phyloP scores from a whole-genome alignment of 92 coral and sea anemone species.

The Paragorgia papillata region DNA sequence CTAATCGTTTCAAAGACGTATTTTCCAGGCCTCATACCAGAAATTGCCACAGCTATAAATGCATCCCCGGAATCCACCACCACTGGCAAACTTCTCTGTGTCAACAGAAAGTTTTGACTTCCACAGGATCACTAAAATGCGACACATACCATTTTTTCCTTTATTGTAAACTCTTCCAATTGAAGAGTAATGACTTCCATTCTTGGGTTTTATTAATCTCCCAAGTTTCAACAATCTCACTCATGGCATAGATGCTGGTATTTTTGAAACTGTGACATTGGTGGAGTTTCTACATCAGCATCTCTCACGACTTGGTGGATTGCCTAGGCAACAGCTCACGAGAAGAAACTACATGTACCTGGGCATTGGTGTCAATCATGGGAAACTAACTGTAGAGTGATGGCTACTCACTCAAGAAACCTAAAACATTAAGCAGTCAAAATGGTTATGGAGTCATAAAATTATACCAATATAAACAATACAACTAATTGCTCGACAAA shows the following conservation, averaged over 20 bases:
- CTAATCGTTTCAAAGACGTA: too few species aligned
- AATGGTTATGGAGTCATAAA: not conserved
- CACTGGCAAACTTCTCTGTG: too few species aligned
- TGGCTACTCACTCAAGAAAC: conserved; percentile 48
- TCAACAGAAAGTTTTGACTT: too few species aligned
- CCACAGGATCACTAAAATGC: too few species aligned
- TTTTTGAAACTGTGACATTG: not conserved
- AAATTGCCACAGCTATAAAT: too few species aligned
- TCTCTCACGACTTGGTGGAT: conserved; percentile 12
- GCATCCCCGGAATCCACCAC: too few species aligned
- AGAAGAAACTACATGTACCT: not conserved
- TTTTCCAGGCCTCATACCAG: too few species aligned
- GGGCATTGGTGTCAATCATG: not conserved
- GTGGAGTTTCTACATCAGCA: not conserved
- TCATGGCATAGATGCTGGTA: conserved; percentile 37
- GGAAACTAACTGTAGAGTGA: not conserved
- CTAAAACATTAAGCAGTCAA: not conserved
- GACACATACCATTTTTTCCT: conserved; percentile 16
- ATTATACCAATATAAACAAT: not conserved
- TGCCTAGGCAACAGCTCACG: not conserved
- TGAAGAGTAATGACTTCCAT: conserved; percentile 45
- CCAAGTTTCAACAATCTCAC: conserved; percentile 34
- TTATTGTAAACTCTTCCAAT: conserved; percentile 54
- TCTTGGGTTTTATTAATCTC: conserved; percentile 42
- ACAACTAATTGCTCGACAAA: too few species aligned